Evolutionary conservation across 2,113 vertebrate species (phyloP).

Genomic region (Orthonyx spaldingii): DNA sequence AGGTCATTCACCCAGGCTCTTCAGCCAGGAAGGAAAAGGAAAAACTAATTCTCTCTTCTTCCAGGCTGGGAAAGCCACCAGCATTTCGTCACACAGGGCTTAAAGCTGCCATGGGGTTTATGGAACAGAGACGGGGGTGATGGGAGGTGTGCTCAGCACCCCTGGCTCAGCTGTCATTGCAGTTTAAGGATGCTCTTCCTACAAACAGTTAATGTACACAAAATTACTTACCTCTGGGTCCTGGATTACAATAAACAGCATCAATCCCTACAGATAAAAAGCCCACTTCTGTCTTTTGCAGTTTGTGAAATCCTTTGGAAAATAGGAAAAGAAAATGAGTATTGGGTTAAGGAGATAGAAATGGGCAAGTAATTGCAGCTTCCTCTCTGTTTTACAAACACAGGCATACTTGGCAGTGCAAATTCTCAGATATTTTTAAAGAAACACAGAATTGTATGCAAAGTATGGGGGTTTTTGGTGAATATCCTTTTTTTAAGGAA

Average conservation of each 20-base stretch:
- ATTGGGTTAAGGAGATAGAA: not conserved
- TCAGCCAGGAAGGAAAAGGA: not conserved
- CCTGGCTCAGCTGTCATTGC: not conserved
- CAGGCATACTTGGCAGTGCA: not conserved
- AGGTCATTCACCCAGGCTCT: not conserved
- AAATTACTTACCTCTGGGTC: not conserved
- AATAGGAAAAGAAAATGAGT: not conserved
- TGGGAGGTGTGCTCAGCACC: not conserved
- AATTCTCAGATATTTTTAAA: not conserved
- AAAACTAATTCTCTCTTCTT: not conserved
- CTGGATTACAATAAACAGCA: not conserved
- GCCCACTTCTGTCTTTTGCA: not conserved
- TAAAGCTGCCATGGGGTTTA: not conserved
- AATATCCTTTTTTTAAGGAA: not conserved
- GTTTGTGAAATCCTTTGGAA: not conserved
- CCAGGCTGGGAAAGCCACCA: not conserved
- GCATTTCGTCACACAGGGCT: not conserved
- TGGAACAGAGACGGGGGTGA: not conserved
- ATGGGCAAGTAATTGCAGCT: not conserved
- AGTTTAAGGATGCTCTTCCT: not conserved
- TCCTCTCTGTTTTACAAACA: not conserved
- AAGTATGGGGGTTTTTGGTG: not conserved
- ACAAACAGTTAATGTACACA: not conserved
- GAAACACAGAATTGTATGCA: not conserved
- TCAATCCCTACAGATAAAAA: not conserved